Evolutionary conservation across 2,888 invertebrate genomes (phyloP).

Genomic region (Cordilura impudica): DNA sequence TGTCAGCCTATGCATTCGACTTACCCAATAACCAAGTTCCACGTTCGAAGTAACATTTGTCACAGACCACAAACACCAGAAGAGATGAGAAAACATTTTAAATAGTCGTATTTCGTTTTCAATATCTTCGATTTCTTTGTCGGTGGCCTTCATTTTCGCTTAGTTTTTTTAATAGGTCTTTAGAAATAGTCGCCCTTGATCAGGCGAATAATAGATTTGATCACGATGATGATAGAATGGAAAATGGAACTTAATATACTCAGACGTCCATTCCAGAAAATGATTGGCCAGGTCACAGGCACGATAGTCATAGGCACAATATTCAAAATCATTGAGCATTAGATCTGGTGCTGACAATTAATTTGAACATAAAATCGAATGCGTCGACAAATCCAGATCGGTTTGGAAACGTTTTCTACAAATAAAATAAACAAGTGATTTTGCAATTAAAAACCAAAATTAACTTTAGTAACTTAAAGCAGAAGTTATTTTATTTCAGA

Average conservation of each 20-base stretch:
- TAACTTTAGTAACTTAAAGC: no score
- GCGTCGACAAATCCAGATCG: conserved; percentile 67
- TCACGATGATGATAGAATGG: conserved; percentile 87
- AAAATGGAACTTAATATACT: conserved; percentile 87
- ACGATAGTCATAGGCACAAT: conserved; percentile 95
- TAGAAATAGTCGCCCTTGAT: conserved; percentile 80
- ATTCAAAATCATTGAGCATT: conserved; percentile 94
- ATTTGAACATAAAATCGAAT: conserved; percentile 62
- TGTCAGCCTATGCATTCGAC: no score
- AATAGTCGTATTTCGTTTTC: conserved; percentile 90
- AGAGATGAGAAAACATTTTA: conserved; percentile 91
- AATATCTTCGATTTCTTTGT: conserved; percentile 82
- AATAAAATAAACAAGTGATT: no score
- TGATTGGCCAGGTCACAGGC: conserved; percentile 97
- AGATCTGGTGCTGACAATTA: conserved; percentile 80
- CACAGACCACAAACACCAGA: conserved; percentile 96
- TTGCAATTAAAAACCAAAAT: no score
- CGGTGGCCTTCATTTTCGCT: conserved; percentile 73
- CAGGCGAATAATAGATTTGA: conserved; percentile 85
- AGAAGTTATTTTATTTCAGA: no score
- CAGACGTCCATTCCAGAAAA: conserved; percentile 94
- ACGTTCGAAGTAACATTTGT: conserved; percentile 93
- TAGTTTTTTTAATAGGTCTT: conserved; percentile 72
- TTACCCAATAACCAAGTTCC: conserved; percentile 96
- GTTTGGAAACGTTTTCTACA: conserved; percentile 37